These are phyloP conservation scores for Sinocyclocheilus anshuiensis DNA, from an alignment of 2,113 vertebrate species.

Conservation along the genomic window DNA sequence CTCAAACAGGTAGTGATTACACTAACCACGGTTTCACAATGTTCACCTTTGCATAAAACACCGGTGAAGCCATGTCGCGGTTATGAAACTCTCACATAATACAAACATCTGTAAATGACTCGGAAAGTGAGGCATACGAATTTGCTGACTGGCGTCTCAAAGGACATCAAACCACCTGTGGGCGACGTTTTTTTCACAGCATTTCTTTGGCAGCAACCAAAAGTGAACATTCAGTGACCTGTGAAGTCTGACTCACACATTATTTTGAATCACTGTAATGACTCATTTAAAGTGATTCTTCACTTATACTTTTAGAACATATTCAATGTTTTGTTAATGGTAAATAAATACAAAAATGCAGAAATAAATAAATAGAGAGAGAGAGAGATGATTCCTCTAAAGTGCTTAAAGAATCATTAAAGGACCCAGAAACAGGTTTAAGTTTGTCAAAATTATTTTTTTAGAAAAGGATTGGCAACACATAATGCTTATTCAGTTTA, in stretches of 20 bases:
- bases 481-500: no score
- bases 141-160: not conserved
- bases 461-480: no score
- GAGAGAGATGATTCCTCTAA: not conserved
- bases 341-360: no score
- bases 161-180: not conserved
- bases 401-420: not conserved
- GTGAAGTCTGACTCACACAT: not conserved
- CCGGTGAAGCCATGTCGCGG: not conserved
- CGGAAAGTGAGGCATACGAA: not conserved
- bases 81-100: not conserved
- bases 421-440: not conserved
- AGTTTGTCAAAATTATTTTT: not conserved
- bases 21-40: not conserved
- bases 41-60: not conserved
- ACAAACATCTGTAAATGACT: not conserved
- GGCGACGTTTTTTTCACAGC: not conserved
- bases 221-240: not conserved
- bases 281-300: not conserved
- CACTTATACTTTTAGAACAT: not conserved
- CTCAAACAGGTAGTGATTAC: not conserved
- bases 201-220: not conserved
- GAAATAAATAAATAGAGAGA: no score
- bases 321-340: no score
- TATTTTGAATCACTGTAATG: not conserved